Base-by-base conservation (phyloP, 64 coral and sea anemone genomes). In the Porites lutea region DNA sequence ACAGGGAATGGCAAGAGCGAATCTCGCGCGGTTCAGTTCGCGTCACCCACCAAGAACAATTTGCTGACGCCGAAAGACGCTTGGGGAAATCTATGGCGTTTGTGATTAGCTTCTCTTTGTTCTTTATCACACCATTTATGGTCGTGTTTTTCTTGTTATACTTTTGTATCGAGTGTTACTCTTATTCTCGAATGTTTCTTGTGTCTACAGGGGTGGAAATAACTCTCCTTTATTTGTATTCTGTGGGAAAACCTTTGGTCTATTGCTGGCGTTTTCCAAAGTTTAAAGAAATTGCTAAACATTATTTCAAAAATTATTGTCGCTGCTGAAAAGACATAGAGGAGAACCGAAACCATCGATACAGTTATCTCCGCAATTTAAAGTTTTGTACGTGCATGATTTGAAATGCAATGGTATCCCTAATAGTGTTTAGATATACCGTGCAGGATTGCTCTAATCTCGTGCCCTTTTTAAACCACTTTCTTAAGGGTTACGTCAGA, bases 151-250 rank as follows among this genome's bases (percentile, higher is more conserved):
- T 18, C 7, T 23, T 78, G 50, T 47, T 78, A 23, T 78, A 78
- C 23, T 78, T 78, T 19, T 78, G 75, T 11, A n/a, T 78, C 9
- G 50, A 47, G 9, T 78, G 75, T 22, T 78, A 78, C 52, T 78
- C 75, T 55, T 23, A 54, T 55, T 47, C 75, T 20, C 7, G 23
- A 7, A 55, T 78, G 75, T 20, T 78, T 54, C 16, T 78, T 19
- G 19, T 55, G 18, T 53, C 50, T 3, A 57, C 50, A 3, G 75
- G 50, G 6, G 3, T 78, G 18, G 75, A 78, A 55, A 27, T 21
- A 21, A 78, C 75, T 12, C 18, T 53, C 23, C 10, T 47, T 22
- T 21, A 55, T 54, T 23, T 78, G 75, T 7, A 78, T n/a, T 78
- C 75, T 8, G 51, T 58, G 10, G 52, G 9, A 14, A 78, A 78